Evolutionary conservation across 2,888 invertebrate species (phyloP), one percentile per base, ranked within the genome.

Genomic region (Agrotis clavis): DNA sequence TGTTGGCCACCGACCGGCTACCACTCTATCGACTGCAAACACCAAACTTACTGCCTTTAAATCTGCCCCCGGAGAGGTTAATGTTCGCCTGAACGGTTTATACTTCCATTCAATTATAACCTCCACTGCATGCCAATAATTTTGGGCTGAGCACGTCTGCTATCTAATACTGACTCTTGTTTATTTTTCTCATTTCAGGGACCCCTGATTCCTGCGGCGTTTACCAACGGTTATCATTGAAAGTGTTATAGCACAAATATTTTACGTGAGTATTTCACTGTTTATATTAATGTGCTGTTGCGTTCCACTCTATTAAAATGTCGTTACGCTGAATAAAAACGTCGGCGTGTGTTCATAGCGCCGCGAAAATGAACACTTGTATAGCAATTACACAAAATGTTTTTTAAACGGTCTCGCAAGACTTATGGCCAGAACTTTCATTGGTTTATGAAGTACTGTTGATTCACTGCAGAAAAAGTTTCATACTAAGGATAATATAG

Each of bases 221-320:
- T 99, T 97, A 99, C 99, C 97, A 99, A 99, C 97, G 99, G 99
- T 97, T 99, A 99, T 97, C 99, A 99, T 98, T 98, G 98, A 98
- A 97, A 97, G 97, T 94, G 95, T 95, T 93, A 91, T 94, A 96
- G 95, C 95, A 96, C 95, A 96, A 95, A 95, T 94, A 94, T 94
- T 95, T 94, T 93, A 95, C 94, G 96, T 96, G 88, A 96, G 96
- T 96, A 96, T 93, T 90, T 90, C 63, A 54, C 51, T 70, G 66
- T 90, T 93, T 91, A 41, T 41, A 41, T 90, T 90, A 89, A 88
- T 86, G 83, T 88, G 85, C 86, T 89, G 89, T 90, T 90, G 86
- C 88, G 84, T 89, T 85, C 77, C 82, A 88, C 89, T 91, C 87
- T 92, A 94, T 93, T 93, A 94, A 92, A 94, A 92, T 90, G 90